Base-by-base conservation (phyloP, 2,113 vertebrate genomes). In the Apeltes quadracus region DNA sequence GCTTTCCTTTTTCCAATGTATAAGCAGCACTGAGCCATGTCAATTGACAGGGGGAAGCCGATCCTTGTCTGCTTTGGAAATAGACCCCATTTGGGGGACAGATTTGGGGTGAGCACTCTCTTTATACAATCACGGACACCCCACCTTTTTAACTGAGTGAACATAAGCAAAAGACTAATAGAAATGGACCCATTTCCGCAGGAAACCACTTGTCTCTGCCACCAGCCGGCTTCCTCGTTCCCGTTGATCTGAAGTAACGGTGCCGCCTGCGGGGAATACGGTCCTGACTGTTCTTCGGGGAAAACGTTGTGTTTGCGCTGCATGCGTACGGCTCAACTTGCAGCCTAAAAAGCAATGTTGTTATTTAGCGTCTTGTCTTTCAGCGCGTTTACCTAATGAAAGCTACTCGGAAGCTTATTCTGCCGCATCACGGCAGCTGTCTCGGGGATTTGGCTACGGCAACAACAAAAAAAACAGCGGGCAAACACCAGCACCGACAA, bases 361-460 rank as follows among this genome's bases (percentile, higher is more conserved):
- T 77, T 79, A 83, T 86, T 78, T 68, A 69, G 64, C 76, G 34
- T 69, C 55, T 64, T 82, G 83, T 67, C 70, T 76, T 80, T 79
- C 64, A 61, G 55, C 81, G 23, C 84, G 62, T 82, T 85, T 80
- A 65, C 55, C 41, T 72, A 39, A n/a, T 58, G 61, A 66, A 79
- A 83, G 64, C 76, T 69, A 61, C 48, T 85, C 25, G 44, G 54
- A 43, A 77, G 76, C 53, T 62, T 50, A 43, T 67, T 69, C 68
- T 75, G 44, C 69, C 75, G 53, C 73, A 76, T 68, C 53, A 13
- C 62, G 46, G 76, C 66, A 74, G 77, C 77, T 74, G 78, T 77
- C 75, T 68, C 22, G 76, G 72, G 76, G 84, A 78, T 81, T 72
- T n/a, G 73, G 59, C 76, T 83, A 69, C 76, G 82, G 18, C 46